Percentiles rank a stretch among this genome's conserved stretches.
These are phyloP conservation scores for Litocranius walleri DNA, from an alignment of 2,113 vertebrate genomes.

Conservation along the genomic window DNA sequence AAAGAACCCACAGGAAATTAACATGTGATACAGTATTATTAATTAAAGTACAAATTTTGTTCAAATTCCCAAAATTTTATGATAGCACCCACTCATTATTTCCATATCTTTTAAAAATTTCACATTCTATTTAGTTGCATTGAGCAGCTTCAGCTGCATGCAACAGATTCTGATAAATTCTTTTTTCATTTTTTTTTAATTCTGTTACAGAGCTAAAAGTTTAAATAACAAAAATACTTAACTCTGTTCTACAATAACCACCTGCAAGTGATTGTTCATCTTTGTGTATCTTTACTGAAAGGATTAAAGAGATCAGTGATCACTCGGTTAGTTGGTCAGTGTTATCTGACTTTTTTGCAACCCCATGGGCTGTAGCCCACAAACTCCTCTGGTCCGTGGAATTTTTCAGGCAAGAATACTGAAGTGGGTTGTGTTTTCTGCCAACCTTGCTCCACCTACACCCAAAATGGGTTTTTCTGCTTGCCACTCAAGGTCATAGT, in stretches of 20 bases:
- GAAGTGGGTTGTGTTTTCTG: neutral
- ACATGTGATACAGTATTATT: no score
- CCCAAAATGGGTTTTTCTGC: neutral
- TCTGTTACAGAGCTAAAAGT: neutral
- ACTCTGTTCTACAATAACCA: neutral
- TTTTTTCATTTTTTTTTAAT: neutral
- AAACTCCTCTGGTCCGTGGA: neutral
- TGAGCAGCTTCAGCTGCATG: neutral
- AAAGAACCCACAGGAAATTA: no score
- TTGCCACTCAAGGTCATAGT: no score
- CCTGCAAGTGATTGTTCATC: neutral
- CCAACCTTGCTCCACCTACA: neutral
- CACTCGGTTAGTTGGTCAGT: neutral
- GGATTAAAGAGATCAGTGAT: neutral
- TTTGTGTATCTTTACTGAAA: neutral
- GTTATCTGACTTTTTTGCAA: neutral
- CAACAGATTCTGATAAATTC: neutral
- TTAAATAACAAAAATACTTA: neutral
- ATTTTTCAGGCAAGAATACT: neutral
- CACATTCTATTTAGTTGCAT: neutral
- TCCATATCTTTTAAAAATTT: neutral
- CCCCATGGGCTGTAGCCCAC: neutral
- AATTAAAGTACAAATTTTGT: no score
- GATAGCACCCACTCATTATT: neutral
- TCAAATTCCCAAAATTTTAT: no score